Evolutionary conservation across 23 tunicate species (phyloP).

Genomic region (Ascidia mentula): DNA sequence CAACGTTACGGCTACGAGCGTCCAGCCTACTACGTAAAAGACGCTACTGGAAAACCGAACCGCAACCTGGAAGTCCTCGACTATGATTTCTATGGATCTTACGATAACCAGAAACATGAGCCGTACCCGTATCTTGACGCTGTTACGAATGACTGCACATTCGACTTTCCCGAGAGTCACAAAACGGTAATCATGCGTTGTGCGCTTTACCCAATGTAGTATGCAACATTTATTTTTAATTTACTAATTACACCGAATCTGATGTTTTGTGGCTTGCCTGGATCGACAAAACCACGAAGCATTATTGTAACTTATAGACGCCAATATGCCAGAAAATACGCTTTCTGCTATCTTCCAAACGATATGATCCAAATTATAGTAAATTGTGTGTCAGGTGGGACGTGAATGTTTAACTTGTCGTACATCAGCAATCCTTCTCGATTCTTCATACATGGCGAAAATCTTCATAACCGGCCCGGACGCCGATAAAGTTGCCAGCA

Average conservation of each 20-base stretch:
- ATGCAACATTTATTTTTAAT: too few species aligned
- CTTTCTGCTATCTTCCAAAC: neutral
- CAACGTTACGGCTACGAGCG: slow-evolving; percentile 32
- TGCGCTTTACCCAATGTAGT: too few species aligned
- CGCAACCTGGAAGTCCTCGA: slow-evolving; percentile 30
- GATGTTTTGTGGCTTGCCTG: too few species aligned
- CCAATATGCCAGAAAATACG: too few species aligned
- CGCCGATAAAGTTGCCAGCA: slow-evolving; percentile 23
- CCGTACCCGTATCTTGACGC: slow-evolving; percentile 38
- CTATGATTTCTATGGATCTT: slow-evolving; percentile 65
- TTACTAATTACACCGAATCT: too few species aligned
- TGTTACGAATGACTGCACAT: slow-evolving; percentile 49
- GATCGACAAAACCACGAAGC: too few species aligned
- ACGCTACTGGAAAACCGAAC: slow-evolving; percentile 1
- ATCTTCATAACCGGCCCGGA: slow-evolving; percentile 28
- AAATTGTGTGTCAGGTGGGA: slow-evolving; percentile 30
- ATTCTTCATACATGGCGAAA: slow-evolving; percentile 56
- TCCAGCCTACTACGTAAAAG: slow-evolving; percentile 54
- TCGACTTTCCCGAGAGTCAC: slow-evolving; percentile 42
- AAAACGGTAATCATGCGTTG: slow-evolving; percentile 37
- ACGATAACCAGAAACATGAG: slow-evolving; percentile 45
- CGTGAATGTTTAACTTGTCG: slow-evolving; percentile 46
- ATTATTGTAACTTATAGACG: too few species aligned
- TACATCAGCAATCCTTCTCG: slow-evolving; percentile 45
- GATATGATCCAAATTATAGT: neutral